phyloP scores from a whole-genome alignment of 2,797 vertebrate genomes.

The Natrix natrix region DNA sequence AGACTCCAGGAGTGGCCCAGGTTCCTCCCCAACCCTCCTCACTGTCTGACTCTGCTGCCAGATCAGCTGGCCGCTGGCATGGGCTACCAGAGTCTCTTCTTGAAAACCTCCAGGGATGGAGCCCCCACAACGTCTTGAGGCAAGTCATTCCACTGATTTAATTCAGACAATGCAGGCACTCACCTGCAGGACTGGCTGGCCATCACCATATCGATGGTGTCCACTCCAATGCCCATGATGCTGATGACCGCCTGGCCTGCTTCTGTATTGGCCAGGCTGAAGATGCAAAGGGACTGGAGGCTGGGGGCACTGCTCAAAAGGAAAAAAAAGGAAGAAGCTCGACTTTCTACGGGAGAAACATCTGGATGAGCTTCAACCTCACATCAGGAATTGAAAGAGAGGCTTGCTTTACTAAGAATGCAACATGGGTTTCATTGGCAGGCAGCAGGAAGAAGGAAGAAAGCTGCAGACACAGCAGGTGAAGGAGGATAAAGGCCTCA shows the following conservation, averaged over 20 bases:
- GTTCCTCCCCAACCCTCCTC: no score
- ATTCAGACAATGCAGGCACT: conserved; percentile 18
- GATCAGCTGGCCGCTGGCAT: no score
- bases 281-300: conserved; percentile 93
- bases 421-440: background rate
- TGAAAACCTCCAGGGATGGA: background rate
- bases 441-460: background rate
- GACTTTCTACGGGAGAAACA: background rate
- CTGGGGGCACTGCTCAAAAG: conserved; percentile 79
- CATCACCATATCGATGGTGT: conserved; percentile 93
- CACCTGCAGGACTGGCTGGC: conserved; percentile 90
- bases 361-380: background rate
- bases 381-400: background rate
- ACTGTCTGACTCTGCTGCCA: no score
- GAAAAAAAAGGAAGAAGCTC: background rate
- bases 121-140: background rate
- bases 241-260: conserved; percentile 95
- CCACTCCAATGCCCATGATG: conserved; percentile 97
- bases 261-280: conserved; percentile 94
- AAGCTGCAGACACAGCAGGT: background rate
- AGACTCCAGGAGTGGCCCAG: no score
- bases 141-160: background rate
- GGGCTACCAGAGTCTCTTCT: no score
- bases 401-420: background rate
- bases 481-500: background rate